Conservation (phyloP, 92 coral and sea anemone species). For the Pocillopora grandis region DNA sequence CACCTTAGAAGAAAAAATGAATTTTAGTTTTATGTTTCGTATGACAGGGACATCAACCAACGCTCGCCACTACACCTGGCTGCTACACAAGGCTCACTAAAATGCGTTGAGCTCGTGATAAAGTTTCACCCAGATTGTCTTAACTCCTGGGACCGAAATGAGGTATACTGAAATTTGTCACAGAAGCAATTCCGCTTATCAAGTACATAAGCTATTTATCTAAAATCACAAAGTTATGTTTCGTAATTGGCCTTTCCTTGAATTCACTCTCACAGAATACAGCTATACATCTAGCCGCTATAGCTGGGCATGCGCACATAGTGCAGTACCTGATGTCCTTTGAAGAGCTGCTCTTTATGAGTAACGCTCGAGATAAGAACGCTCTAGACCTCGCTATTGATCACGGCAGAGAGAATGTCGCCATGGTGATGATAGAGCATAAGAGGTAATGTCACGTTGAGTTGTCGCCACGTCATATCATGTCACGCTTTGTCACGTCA, state of each 20-base stretch:
- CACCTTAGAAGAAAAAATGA: too few species aligned
- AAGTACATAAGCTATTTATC: too few species aligned
- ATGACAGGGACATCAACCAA: constrained; percentile 20
- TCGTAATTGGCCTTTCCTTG: too few species aligned
- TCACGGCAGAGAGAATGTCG: constrained; percentile 43
- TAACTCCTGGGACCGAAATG: constrained; percentile 35
- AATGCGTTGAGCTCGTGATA: constrained; percentile 42
- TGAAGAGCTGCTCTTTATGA: constrained; percentile 31
- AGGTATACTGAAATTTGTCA: constrained; percentile 9
- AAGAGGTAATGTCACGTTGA: constrained; percentile 23
- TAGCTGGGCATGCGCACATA: constrained; percentile 54
- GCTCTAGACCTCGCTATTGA: constrained; percentile 50
- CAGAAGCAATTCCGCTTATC: too few species aligned
- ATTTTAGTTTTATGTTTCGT: not conserved
- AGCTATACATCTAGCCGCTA: constrained; percentile 44
- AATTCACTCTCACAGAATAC: constrained; percentile 35
- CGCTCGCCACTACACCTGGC: constrained; percentile 49
- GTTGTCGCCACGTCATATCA: not conserved
- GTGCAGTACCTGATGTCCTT: constrained; percentile 33
- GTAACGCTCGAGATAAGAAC: constrained; percentile 35
- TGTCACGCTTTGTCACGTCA: too few species aligned
- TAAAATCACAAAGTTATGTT: too few species aligned
- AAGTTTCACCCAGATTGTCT: constrained; percentile 46
- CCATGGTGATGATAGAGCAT: constrained; percentile 50
- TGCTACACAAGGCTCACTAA: constrained; percentile 49